Base-by-base conservation (phyloP, 2,888 invertebrate genomes). In the Carterocephalus palaemon region DNA sequence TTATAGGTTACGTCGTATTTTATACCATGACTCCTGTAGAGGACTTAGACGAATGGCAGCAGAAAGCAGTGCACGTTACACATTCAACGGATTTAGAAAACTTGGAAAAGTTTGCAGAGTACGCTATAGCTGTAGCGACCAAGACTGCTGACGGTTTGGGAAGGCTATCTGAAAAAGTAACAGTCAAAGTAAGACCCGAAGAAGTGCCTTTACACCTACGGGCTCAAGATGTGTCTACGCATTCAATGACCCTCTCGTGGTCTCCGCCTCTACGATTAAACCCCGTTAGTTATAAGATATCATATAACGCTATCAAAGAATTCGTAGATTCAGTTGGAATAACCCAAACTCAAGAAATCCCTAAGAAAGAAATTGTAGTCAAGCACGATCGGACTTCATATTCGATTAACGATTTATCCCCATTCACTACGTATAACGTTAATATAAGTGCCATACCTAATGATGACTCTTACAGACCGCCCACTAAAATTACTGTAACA, bases 241-340 rank as follows among this genome's bases (percentile, higher is more conserved):
- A 97, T 71, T 95, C 95, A 29, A 96, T 97, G 95, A 95, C 94
- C 0, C 82, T 97, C 8, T 93, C 94, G 28, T 97, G 97, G 96
- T 92, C 95, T 10, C 93, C 95, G 6, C 97, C 97, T 2, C 93
- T 96, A 69, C 90, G 93, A 68, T 89, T 97, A 59, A 96, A 95
- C 75, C 96, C 97, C 6, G 89, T 93, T 58, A 93, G 93, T 71
- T 97, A 96, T 81, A 95, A 94, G 86, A 93, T 96, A 57, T 94
- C 95, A 2, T 97, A 94, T 70, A 95, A 96, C 73, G 96, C 97
- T 1, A 91, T 95, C 62, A 97, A 97, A 79, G 95, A 96, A 67
- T 97, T 97, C 72, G 95, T 96, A 8, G 97, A 97, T 75, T 96
- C 96, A 1, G 94, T 96, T 67, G 96, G 96, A 29, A 94, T 96